These are phyloP conservation scores for Naja naja DNA, from an alignment of 2,113 vertebrate species.

Conservation along the genomic window DNA sequence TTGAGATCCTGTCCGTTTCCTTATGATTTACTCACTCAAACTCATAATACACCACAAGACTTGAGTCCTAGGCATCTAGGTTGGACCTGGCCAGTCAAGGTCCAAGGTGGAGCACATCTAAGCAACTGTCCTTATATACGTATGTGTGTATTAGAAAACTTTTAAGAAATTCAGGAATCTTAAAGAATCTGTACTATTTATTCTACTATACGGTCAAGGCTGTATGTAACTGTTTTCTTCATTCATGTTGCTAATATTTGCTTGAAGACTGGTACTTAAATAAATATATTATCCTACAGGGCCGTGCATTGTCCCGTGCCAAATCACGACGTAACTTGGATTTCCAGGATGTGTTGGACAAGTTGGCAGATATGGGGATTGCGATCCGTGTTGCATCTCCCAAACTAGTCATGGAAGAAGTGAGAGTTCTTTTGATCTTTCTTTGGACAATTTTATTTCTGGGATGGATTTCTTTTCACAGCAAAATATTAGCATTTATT, in stretches of 20 bases:
- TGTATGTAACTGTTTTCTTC: not conserved
- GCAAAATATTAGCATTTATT: not conserved
- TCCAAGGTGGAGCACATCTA: not conserved
- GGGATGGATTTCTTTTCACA: not conserved
- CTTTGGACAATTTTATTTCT: not conserved
- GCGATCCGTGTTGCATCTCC: constrained; percentile 96
- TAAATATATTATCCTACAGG: constrained; percentile 68
- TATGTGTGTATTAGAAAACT: not conserved
- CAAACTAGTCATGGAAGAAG: constrained; percentile 99
- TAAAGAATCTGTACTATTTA: not conserved
- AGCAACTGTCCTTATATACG: not conserved
- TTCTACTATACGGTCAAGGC: not conserved
- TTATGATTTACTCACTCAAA: not conserved
- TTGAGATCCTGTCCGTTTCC: not conserved
- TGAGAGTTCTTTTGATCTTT: constrained; percentile 62
- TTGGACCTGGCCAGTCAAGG: not conserved
- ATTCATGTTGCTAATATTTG: not conserved
- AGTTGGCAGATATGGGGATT: constrained; percentile 93
- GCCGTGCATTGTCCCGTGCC: constrained; percentile 92
- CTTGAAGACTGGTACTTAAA: not conserved
- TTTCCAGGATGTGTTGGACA: constrained; percentile 97
- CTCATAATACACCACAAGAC: not conserved
- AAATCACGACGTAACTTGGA: constrained; percentile 96
- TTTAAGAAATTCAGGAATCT: not conserved
- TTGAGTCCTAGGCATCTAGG: not conserved